Evolutionary conservation across 2,113 vertebrate genomes (phyloP).

Genomic region (Protobothrops mucrosquamatus): DNA sequence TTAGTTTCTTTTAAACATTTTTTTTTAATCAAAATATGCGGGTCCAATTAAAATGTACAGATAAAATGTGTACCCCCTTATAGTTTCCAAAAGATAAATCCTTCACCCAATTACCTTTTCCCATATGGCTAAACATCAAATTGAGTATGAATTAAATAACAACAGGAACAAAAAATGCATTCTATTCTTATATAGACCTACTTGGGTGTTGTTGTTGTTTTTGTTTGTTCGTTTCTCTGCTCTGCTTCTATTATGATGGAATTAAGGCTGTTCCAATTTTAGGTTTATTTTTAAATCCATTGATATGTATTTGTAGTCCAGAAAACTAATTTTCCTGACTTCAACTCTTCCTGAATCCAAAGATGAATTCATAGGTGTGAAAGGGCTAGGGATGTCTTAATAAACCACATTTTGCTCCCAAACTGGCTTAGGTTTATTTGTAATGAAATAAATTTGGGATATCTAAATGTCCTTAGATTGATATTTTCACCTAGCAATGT

Average conservation of each 20-base stretch:
- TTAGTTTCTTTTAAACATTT: background rate
- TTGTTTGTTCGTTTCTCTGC: background rate
- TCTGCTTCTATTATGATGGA: background rate
- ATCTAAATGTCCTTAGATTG: background rate
- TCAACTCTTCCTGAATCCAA: background rate
- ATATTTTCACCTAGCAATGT: background rate
- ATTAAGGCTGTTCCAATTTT: background rate
- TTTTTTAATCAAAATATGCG: background rate
- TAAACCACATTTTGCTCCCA: background rate
- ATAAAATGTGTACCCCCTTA: background rate
- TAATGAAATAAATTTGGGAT: background rate
- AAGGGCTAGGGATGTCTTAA: background rate
- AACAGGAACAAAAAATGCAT: background rate
- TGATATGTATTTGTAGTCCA: background rate
- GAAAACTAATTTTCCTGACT: background rate
- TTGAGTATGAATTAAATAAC: constrained; percentile 15
- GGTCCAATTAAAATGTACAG: background rate
- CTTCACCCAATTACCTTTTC: constrained; percentile 12
- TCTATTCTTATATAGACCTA: background rate
- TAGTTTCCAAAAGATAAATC: constrained; percentile 7
- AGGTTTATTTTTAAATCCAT: constrained; percentile 1
- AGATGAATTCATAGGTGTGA: background rate
- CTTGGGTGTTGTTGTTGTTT: background rate
- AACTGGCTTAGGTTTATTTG: background rate
- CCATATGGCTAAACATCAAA: background rate